Conservation (phyloP, 2,113 vertebrate species). For the Plectropomus leopardus region DNA sequence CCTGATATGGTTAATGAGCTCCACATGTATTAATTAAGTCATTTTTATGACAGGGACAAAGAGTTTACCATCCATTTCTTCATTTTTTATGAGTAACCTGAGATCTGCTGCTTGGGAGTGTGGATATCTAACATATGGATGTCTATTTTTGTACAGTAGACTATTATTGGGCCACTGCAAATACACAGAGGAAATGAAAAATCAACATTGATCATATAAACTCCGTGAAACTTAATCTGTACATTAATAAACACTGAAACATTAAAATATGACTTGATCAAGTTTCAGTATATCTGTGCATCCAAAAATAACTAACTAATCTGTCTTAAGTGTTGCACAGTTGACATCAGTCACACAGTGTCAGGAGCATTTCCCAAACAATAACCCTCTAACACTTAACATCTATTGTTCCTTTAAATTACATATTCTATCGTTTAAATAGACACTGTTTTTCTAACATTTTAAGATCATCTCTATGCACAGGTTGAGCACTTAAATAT, state of each 20-base stretch:
- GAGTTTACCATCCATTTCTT: not conserved
- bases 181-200: slow-evolving; percentile 36
- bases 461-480: too few relatives aligned
- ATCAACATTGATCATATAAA: slow-evolving; percentile 34
- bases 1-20: not conserved
- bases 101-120: not conserved
- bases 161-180: not conserved
- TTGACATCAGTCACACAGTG: too few relatives aligned
- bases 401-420: too few relatives aligned
- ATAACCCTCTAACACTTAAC: too few relatives aligned
- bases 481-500: too few relatives aligned
- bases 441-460: too few relatives aligned
- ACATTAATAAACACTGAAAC: not conserved
- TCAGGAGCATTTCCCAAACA: too few relatives aligned
- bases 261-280: not conserved
- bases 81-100: not conserved
- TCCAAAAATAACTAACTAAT: not conserved
- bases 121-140: not conserved
- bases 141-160: slow-evolving; percentile 17
- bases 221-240: not conserved
- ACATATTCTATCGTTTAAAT: too few relatives aligned
- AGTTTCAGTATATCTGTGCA: not conserved
- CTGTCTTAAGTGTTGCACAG: not conserved
- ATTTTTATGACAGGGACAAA: too few relatives aligned
- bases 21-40: not conserved